Evolutionary conservation across 2,888 invertebrate species (phyloP).

Genomic region (Falcaria lacertinaria): DNA sequence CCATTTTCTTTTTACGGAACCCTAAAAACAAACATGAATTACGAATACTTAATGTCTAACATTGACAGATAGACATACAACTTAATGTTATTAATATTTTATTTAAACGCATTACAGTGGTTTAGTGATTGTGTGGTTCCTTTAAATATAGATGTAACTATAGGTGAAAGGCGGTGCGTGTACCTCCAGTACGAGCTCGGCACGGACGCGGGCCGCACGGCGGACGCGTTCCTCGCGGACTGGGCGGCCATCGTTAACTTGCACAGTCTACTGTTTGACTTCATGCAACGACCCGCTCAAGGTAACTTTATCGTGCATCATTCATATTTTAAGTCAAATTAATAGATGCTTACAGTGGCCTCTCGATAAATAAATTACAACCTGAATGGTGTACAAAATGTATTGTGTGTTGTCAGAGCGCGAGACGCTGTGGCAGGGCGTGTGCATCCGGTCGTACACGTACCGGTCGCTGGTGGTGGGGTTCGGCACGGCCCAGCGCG

Average conservation of each 20-base stretch:
- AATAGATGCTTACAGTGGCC: too few relatives aligned
- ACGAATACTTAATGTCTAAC: too few relatives aligned
- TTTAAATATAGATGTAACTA: too few relatives aligned
- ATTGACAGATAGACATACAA: too few relatives aligned
- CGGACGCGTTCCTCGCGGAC: slow-evolving; percentile 92
- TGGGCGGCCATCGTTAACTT: slow-evolving; percentile 96
- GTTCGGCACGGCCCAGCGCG: slow-evolving; percentile 92
- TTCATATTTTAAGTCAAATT: too few relatives aligned
- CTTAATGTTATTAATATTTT: too few relatives aligned
- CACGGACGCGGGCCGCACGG: slow-evolving; percentile 91
- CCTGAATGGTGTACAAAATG: too few relatives aligned
- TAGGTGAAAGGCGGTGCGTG: slow-evolving; percentile 91
- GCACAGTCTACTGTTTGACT: slow-evolving; percentile 90
- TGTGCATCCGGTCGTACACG: slow-evolving; percentile 93
- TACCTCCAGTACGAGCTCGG: slow-evolving; percentile 95
- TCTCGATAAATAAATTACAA: too few relatives aligned
- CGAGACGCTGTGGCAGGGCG: slow-evolving; percentile 62
- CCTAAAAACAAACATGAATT: too few relatives aligned
- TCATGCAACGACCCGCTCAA: slow-evolving; percentile 87
- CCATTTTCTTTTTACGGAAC: too few relatives aligned
- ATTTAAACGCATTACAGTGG: too few relatives aligned
- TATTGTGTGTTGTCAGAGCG: slow-evolving; percentile 69
- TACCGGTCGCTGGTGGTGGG: slow-evolving; percentile 94
- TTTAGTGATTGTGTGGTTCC: too few relatives aligned
- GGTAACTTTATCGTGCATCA: slow-evolving; percentile 60